Evolutionary conservation across 30 jellyfish, hydroid and myxozoan genomes (phyloP), one percentile per base, ranked within the genome.

Genomic region (Cassiopea xamachana): DNA sequence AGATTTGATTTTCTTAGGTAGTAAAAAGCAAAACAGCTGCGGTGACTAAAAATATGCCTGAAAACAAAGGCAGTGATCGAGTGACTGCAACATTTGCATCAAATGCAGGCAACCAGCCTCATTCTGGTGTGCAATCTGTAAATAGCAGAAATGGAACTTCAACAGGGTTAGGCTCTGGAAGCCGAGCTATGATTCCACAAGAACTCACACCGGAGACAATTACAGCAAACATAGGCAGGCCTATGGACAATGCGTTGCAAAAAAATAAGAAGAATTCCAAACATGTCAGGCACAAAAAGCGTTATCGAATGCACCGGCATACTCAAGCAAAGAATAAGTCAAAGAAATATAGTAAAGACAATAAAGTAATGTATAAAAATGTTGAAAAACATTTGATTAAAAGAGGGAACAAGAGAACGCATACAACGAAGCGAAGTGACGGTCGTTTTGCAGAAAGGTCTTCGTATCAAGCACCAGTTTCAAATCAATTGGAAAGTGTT

Each of bases 401-500:
- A 73, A 58, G 89, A 45, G 73, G 72, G 49, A 84, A 55, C 46
- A 59, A 70, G 13, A 62, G 72, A 55, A 70, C 76, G 72, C 71
- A 46, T 72, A 75, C 73, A 1, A 58, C 50, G 19, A 59, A 46
- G 7, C 45, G 87, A 50, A 78, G 71, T 43, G 75, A 75, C 69
- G 46, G 46, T 1, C 81, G 60, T 48, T 71, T 50, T 80, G 87
- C 95, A 17, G 84, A 92, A 80, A 84, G 91, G 45, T 73, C 91
- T 39, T 75, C 73, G 17, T 88, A 85, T 80, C 88, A 93, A 60
- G 98, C 96, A 9, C 98, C 98, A 12, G 83, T 93, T 51, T 93
- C 98, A 15, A 93, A 93, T 13, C 97, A 91, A 13, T 59, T 92
- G 62, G 96, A 92, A 49, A 92, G 93, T 69, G 91, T 92, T 1